These are phyloP conservation scores for Lepidostoma basale DNA, from an alignment of 1,140 invertebrate species.

Conservation along the genomic window DNA sequence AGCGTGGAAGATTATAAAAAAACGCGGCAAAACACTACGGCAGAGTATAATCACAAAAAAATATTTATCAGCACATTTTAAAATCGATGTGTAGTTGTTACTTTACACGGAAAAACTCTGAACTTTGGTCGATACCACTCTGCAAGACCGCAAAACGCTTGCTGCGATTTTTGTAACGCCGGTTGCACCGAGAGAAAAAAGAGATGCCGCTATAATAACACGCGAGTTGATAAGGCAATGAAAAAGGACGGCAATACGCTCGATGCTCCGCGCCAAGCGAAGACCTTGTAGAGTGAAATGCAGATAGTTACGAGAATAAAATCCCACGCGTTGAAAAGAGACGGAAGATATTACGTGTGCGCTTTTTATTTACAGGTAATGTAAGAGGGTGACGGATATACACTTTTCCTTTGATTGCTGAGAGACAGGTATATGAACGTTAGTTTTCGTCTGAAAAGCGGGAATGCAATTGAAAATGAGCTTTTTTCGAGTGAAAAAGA, in stretches of 20 bases:
- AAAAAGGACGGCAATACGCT: slow-evolving; percentile 6
- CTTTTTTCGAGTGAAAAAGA: too few species aligned
- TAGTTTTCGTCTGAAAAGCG: too few species aligned
- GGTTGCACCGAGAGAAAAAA: slow-evolving; percentile 10
- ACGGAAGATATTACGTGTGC: not conserved
- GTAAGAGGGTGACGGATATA: not conserved
- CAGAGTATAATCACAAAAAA: too few species aligned
- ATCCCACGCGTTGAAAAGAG: not conserved
- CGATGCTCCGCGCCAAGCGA: not conserved
- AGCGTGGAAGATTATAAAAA: not conserved
- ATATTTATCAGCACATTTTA: too few species aligned
- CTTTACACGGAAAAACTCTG: too few species aligned
- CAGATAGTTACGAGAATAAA: not conserved
- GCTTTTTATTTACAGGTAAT: not conserved
- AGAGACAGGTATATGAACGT: too few species aligned
- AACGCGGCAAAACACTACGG: not conserved
- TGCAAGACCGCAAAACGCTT: not conserved
- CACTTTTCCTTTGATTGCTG: not conserved
- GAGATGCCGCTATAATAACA: not conserved
- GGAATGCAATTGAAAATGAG: too few species aligned
- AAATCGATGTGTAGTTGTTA: too few species aligned
- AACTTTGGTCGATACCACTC: too few species aligned
- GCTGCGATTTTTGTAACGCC: too few species aligned
- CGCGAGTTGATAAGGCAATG: not conserved
- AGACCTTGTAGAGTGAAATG: slow-evolving; percentile 35